These are phyloP conservation scores for Achroia grisella DNA, from an alignment of 1,140 invertebrate genomes.

Conservation along the genomic window DNA sequence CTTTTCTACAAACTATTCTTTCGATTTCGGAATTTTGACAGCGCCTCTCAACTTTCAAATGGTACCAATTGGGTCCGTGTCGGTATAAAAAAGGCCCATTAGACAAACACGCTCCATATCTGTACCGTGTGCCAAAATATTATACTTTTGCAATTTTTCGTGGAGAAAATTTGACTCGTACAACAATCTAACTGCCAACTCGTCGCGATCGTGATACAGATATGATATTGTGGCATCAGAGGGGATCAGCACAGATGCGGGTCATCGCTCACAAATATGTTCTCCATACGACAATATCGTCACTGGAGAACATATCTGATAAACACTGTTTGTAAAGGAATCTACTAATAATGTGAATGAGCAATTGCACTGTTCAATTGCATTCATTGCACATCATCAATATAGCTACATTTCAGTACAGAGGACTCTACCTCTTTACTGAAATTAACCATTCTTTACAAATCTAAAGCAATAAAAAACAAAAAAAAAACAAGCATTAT, in stretches of 20 bases:
- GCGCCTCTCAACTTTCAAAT: background rate
- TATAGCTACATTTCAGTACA: too few relatives aligned
- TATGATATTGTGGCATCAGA: slow-evolving; percentile 81
- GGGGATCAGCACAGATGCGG: slow-evolving; percentile 76
- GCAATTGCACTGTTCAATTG: too few relatives aligned
- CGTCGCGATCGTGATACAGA: slow-evolving; percentile 52
- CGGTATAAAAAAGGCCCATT: slow-evolving; percentile 37
- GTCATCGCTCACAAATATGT: slow-evolving; percentile 32
- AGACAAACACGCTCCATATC: slow-evolving; percentile 59
- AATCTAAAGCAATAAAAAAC: too few relatives aligned
- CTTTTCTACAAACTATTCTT: slow-evolving; percentile 19
- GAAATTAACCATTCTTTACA: too few relatives aligned
- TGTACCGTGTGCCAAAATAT: slow-evolving; percentile 45
- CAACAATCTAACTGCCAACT: slow-evolving; percentile 44
- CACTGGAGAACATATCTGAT: slow-evolving; percentile 38
- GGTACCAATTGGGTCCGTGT: slow-evolving; percentile 1
- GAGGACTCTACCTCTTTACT: too few relatives aligned
- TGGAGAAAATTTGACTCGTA: slow-evolving; percentile 53
- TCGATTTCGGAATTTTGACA: background rate
- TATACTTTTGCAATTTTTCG: slow-evolving; percentile 2
- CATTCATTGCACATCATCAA: too few relatives aligned
- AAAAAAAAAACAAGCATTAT: too few relatives aligned
- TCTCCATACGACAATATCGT: slow-evolving; percentile 19
- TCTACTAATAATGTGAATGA: too few relatives aligned
- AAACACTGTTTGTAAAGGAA: background rate